phyloP scores from a whole-genome alignment of 2,888 invertebrate species.

The Cheilosia variabilis region DNA sequence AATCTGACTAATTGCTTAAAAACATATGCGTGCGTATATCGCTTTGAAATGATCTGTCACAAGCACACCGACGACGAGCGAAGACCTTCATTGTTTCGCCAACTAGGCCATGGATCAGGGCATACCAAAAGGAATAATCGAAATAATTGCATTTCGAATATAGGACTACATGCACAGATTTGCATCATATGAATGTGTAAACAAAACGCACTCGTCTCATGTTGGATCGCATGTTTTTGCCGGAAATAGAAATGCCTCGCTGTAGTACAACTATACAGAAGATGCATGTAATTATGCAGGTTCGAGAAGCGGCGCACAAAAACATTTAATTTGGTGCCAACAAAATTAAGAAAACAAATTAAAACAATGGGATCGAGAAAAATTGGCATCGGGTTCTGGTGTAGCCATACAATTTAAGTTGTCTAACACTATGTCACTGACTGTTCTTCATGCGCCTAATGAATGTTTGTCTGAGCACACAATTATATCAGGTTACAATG shows the following conservation, averaged over 20 bases:
- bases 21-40: slow-evolving; percentile 48
- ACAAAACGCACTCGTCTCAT: slow-evolving; percentile 72
- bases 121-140: slow-evolving; percentile 60
- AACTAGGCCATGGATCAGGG: slow-evolving; percentile 75
- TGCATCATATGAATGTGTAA: slow-evolving; percentile 41
- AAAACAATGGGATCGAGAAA: slow-evolving; percentile 66
- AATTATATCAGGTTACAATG: slow-evolving; percentile 71
- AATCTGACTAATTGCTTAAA: slow-evolving; percentile 68
- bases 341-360: slow-evolving; percentile 22
- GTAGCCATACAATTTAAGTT: slow-evolving; percentile 54
- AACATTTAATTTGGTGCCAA: slow-evolving; percentile 65
- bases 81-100: slow-evolving; percentile 73
- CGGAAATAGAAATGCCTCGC: slow-evolving; percentile 73
- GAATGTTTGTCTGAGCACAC: slow-evolving; percentile 6
- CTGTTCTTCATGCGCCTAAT: slow-evolving; percentile 25
- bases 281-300: slow-evolving; percentile 45
- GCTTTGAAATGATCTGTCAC: slow-evolving; percentile 39
- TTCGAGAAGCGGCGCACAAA: slow-evolving; percentile 59
- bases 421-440: slow-evolving; percentile 33
- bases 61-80: slow-evolving; percentile 21
- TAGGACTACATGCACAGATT: slow-evolving; percentile 57
- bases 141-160: slow-evolving; percentile 63
- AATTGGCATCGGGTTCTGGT: slow-evolving; percentile 55
- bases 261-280: slow-evolving; percentile 72
- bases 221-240: slow-evolving; percentile 59